Base-by-base conservation (phyloP, 2,113 vertebrate species). In the Thunnus maccoyii region DNA sequence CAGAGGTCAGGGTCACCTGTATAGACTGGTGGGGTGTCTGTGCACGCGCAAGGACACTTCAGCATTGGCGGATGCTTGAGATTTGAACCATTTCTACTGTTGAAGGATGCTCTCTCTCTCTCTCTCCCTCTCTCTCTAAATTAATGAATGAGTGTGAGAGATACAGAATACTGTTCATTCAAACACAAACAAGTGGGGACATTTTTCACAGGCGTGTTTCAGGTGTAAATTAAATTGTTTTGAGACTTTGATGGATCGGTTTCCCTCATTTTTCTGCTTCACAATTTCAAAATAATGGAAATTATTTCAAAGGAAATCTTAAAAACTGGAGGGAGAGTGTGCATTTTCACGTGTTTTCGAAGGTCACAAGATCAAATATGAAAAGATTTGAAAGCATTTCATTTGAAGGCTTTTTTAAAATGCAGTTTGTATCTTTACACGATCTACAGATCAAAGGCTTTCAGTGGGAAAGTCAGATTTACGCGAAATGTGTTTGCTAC, bases 1-100 rank as follows among this genome's bases (percentile, higher is more conserved):
- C 79, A 88, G 52, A 92, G 88, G 88, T 90, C 80, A 89, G 85
- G 85, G 87, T 89, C 88, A 89, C 54, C 82, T 82, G 78, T 88
- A 62, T 78, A 82, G 8, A 60, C 12, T 16, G 11, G 3, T 10
- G 11, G 15, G 9, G 36, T 62, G 56, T 32, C 30, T 11, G 27
- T 65, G 56, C 56, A 57, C 64, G 74, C 60, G 72, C 69, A 61
- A n/a, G 71, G 41, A 58, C 58, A 11, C 68, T 64, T 51, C 63
- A 61, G 74, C 44, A 13, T 41, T 48, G 57, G 50, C 11, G 48
- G 30, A 12, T 8, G 65, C 20, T 20, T 16, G 8, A 65, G n/a
- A 18, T 20, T 20, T 72, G 61, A 51, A 36, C 16, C 5, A 41
- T 57, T 15, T 68, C 20, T 32, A 11, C 32, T 10, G 13, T 41